phyloP scores from a whole-genome alignment of 2,888 invertebrate genomes.

The Diarsia dahlii region DNA sequence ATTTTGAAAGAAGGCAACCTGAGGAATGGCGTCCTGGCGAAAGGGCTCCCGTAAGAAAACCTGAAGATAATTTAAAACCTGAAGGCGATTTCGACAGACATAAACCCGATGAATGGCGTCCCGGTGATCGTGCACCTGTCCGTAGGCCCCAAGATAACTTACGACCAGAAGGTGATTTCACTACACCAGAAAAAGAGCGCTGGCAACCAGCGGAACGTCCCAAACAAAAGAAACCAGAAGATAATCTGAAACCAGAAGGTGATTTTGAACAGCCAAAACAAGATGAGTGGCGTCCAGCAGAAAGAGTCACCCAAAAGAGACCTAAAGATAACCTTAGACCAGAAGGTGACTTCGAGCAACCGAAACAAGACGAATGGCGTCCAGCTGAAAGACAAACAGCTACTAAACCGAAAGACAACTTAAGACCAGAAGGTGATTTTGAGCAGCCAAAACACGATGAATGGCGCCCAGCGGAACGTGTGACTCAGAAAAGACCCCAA shows the following conservation, averaged over 20 bases:
- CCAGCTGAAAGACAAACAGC: conserved; percentile 53
- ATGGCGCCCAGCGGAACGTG: conserved; percentile 45
- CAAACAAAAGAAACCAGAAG: conserved; percentile 79
- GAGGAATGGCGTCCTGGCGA: conserved; percentile 89
- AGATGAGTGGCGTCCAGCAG: conserved; percentile 81
- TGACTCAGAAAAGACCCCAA: conserved; percentile 69
- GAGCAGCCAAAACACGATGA: conserved; percentile 47
- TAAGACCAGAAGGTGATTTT: conserved; percentile 49
- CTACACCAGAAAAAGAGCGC: conserved; percentile 76
- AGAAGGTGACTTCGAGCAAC: conserved; percentile 88
- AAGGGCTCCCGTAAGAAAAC: conserved; percentile 80
- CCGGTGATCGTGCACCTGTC: conserved; percentile 86
- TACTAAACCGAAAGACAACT: conserved; percentile 44
- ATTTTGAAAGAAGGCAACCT: conserved; percentile 86
- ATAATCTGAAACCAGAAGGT: conserved; percentile 91
- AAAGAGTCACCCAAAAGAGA: conserved; percentile 86
- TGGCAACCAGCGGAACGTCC: conserved; percentile 84
- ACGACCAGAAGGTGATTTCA: conserved; percentile 60
- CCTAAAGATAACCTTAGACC: conserved; percentile 86
- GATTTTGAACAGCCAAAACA: conserved; percentile 81
- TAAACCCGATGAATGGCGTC: conserved; percentile 80
- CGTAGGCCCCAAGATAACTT: conserved; percentile 88
- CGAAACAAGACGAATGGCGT: conserved; percentile 69
- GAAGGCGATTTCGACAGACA: conserved; percentile 89
- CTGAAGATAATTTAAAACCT: conserved; percentile 89